Evolutionary conservation across 2,888 invertebrate genomes (phyloP).

Genomic region (Pherbina coryleti): DNA sequence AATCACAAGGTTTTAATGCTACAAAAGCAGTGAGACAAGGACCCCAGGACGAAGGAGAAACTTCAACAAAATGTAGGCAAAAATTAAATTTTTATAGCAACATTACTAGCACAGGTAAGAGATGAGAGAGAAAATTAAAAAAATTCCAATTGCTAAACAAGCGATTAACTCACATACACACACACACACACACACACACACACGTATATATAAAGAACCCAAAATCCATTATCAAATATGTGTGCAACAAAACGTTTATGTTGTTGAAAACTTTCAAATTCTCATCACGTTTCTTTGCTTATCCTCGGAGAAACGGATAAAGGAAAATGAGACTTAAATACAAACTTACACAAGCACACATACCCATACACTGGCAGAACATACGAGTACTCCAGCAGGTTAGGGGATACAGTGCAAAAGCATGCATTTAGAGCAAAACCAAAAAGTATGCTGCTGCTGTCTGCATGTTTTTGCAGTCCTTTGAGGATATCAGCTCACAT

Average conservation of each 20-base stretch:
- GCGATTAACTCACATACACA: neutral
- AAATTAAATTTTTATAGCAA: neutral
- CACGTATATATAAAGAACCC: neutral
- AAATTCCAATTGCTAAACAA: neutral
- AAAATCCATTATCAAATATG: slow-evolving; percentile 21
- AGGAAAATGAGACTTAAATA: slow-evolving; percentile 13
- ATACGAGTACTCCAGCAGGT: no score
- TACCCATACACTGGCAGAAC: neutral
- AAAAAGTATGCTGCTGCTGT: neutral
- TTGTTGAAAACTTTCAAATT: slow-evolving; percentile 13
- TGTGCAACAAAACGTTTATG: slow-evolving; percentile 14
- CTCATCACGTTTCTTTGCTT: slow-evolving; percentile 25
- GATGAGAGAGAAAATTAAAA: neutral
- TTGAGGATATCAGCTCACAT: neutral
- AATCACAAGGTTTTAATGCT: neutral
- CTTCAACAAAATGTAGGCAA: neutral
- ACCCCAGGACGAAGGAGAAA: neutral
- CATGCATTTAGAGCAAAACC: no score
- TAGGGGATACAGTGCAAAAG: no score
- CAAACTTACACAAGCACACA: neutral
- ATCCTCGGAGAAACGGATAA: slow-evolving; percentile 7
- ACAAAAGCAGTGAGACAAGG: neutral
- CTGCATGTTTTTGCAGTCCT: neutral
- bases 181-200: neutral
- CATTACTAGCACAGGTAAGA: no score